Evolutionary conservation across 92 coral and sea anemone genomes (phyloP), one percentile per base, ranked within the genome.

Genomic region (Blastomussa wellsi): DNA sequence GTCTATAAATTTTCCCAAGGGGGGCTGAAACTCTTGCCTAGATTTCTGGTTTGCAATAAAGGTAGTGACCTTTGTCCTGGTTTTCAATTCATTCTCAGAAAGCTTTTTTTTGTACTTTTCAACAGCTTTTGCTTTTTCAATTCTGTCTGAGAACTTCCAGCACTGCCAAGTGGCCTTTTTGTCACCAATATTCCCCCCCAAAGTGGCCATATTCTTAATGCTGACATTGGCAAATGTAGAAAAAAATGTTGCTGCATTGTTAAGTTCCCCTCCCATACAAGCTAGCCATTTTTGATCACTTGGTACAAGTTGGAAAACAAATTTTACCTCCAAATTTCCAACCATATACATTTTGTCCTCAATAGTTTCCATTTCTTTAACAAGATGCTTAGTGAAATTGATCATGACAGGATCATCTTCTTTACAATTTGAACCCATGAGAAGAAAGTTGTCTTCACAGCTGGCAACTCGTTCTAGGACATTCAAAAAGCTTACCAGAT

Each of bases 241-340:
- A 35, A 85, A 89, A 79, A 39, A 85, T 12, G 79, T 89, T 20
- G 92, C 89, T 17, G 89, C 88, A 75, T 89, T 89, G 48, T 86
- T 80, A 31, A 88, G n/a, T 71, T 76, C 90, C 17, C 93, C 90
- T 44, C 78, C 79, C 83, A 87, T 90, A 26, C 55, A 87, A 28
- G 93, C 90, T 17, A 87, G 55, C 93, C 93, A 90, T 59, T 89
- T 84, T 67, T 89, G 91, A 77, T 89, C 91, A 77, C 73, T 20
- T 33, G 91, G 86, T 22, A 84, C 80, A 70, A 89, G 80, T 49
- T 85, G 82, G 44, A 75, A 86, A 39, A 86, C 78, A 80, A 89
- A 89, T 33, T 73, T 39, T 16, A 80, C 80, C 48, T 39, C 77
- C 13, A 38, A 70, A 41, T 77, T 75, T 59, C 84, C 2, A 26